Base-by-base conservation (phyloP, 2,888 invertebrate genomes). In the Quadriops clusia region DNA sequence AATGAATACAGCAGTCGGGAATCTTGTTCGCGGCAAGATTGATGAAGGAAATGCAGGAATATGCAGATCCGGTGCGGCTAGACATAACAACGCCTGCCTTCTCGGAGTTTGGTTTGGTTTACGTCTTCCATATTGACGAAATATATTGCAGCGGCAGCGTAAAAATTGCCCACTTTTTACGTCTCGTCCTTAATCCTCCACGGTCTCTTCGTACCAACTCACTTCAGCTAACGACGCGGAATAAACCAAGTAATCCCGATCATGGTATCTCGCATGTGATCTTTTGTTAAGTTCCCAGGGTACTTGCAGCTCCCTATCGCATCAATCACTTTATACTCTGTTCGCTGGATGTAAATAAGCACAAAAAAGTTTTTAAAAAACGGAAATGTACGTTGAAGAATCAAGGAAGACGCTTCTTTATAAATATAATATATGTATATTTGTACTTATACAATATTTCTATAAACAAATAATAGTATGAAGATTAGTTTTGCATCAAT, bases 311-410 rank as follows among this genome's bases (percentile, higher is more conserved):
- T 28, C 17, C 16, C 28, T 34, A 38, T 32, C 35, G 35, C 39
- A 37, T 43, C 43, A 39, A 43, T 43, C 43, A 42, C 30, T 33
- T 27, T 24, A 25, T 23, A 25, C 21, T 25, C 23, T 23, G 28
- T 25, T 25, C 33, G 16, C 20, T 11, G 29, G 40, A 40, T 44
- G 45, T 45, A 42, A 46, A 46, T 46, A 44, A 42, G 45, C 44
- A n/a, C n/a, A n/a, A n/a, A n/a, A n/a, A n/a, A n/a, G n/a, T n/a
- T n/a, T n/a, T n/a, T n/a, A n/a, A n/a, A n/a, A n/a, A n/a, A n/a
- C n/a, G n/a, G n/a, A n/a, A n/a, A n/a, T n/a, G n/a, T n/a, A n/a
- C n/a, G n/a, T n/a, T n/a, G n/a, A n/a, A n/a, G n/a, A n/a, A n/a
- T n/a, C n/a, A n/a, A n/a, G n/a, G n/a, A n/a, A n/a, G n/a, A n/a